Base-by-base conservation (phyloP, 37 sponge, comb jelly and placozoan species). In the Oopsacas minuta region DNA sequence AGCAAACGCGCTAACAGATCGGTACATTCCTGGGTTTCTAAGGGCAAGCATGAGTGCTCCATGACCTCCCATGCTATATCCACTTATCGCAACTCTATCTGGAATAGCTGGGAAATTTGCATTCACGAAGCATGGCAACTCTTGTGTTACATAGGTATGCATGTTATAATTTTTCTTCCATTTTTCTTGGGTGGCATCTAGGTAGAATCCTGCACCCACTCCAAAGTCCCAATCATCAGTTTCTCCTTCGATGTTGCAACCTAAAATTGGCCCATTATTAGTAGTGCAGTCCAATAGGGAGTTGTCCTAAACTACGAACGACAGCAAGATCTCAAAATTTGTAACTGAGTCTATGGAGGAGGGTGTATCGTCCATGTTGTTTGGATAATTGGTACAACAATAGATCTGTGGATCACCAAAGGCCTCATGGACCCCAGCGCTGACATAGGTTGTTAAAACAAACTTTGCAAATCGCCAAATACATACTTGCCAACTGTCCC, bases 1-100 rank as follows among this genome's bases (percentile, higher is more conserved):
- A 81, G 99, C 89, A 90, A 97, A 97, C 12, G 92, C 96, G 35
- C 94, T 93, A 8, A 90, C 91, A 5, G 93, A 92, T 84, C 85
- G 83, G 81, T 95, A 98, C 84, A 83, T 85, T 0, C 96, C 94
- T 12, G 99, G 99, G 81, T 93, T 95, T 83, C 93, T 93, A 52
- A 98, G 85, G 30, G 91, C 87, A 83, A 91, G 92, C 35, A 93
- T 89, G 3, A 98, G 91, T 30, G 99, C 99, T 0, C 99, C 99
- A 82, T 98, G 99, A 0, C 99, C 99, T 38, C 99, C 99, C 99
- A 98, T 98, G 51, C 96, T 95, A 86, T 98, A 96, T n/a, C 99
- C 99, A 81, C 69, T 85, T 39, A 98, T 93, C 0, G 89, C 86
- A 37, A 88, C 85, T 52, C 85, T 90, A 17, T 87, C 91, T 0